Conservation (phyloP, 2,888 invertebrate genomes). For the Linnaemya tessellans region DNA sequence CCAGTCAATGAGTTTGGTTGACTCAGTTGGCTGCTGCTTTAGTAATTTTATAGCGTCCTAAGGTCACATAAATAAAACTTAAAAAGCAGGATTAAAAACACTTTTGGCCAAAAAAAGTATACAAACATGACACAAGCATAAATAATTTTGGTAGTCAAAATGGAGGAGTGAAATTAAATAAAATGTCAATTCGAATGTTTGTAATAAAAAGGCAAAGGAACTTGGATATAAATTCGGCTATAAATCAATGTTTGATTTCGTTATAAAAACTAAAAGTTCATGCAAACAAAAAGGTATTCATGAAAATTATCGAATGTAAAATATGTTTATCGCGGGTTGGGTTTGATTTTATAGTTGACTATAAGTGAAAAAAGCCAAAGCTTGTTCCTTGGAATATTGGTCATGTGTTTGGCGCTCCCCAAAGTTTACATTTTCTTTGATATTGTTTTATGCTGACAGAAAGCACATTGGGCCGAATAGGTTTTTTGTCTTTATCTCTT, state of each 20-base stretch:
- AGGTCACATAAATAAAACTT: slow-evolving; percentile 63
- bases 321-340: too few species aligned
- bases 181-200: slow-evolving; percentile 13
- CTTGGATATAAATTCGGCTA: neutral
- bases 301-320: too few species aligned
- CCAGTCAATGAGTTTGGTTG: slow-evolving; percentile 47
- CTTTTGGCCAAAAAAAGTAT: slow-evolving; percentile 8
- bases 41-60: slow-evolving; percentile 24
- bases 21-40: slow-evolving; percentile 34
- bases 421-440: too few species aligned
- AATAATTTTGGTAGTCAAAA: neutral
- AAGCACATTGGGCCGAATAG: too few species aligned
- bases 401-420: too few species aligned
- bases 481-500: too few species aligned
- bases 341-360: too few species aligned
- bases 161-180: slow-evolving; percentile 9
- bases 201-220: neutral
- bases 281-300: too few species aligned
- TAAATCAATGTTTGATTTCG: neutral
- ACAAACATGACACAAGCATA: slow-evolving; percentile 5
- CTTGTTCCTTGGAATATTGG: too few species aligned
- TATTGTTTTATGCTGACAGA: too few species aligned
- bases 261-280: neutral
- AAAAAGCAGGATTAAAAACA: slow-evolving; percentile 41
- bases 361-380: too few species aligned